Conservation (phyloP, 2,888 invertebrate genomes). For the Dynastes hyllus region DNA sequence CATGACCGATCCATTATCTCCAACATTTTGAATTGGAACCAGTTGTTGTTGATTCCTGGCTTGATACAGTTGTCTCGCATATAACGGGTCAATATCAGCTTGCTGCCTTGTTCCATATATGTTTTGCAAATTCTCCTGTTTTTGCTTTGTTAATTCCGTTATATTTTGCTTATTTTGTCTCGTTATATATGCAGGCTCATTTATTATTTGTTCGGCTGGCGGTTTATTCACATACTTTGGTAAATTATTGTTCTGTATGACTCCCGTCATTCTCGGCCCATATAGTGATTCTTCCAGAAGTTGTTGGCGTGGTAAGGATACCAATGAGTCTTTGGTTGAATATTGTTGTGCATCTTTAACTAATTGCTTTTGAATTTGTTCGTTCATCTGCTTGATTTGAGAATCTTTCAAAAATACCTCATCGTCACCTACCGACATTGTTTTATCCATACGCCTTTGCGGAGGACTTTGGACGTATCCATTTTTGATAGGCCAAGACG, state of each 20-base stretch:
- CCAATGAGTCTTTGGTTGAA: slow-evolving; percentile 34
- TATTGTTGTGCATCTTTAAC: slow-evolving; percentile 31
- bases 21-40: slow-evolving; percentile 28
- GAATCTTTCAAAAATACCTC: slow-evolving; percentile 65
- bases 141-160: slow-evolving; percentile 41
- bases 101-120: slow-evolving; percentile 45
- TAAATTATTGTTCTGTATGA: slow-evolving; percentile 19
- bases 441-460: slow-evolving; percentile 64
- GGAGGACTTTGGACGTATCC: slow-evolving; percentile 70
- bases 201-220: slow-evolving; percentile 30
- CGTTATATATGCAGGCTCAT: slow-evolving; percentile 50
- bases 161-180: slow-evolving; percentile 50
- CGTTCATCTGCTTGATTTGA: slow-evolving; percentile 46
- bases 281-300: slow-evolving; percentile 42
- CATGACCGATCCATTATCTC: slow-evolving; percentile 25
- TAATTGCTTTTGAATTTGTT: slow-evolving; percentile 43
- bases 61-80: slow-evolving; percentile 49
- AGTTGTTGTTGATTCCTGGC: slow-evolving; percentile 19
- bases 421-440: slow-evolving; percentile 60
- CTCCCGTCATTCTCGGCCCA: slow-evolving; percentile 34
- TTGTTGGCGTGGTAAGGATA: slow-evolving; percentile 33
- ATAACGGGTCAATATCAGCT: slow-evolving; percentile 54
- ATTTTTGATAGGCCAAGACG: slow-evolving; percentile 72
- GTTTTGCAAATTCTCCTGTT: slow-evolving; percentile 48
- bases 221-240: slow-evolving; percentile 12